Conservation (phyloP, 2,797 vertebrate species). For the Ctenosaura bakeri region DNA sequence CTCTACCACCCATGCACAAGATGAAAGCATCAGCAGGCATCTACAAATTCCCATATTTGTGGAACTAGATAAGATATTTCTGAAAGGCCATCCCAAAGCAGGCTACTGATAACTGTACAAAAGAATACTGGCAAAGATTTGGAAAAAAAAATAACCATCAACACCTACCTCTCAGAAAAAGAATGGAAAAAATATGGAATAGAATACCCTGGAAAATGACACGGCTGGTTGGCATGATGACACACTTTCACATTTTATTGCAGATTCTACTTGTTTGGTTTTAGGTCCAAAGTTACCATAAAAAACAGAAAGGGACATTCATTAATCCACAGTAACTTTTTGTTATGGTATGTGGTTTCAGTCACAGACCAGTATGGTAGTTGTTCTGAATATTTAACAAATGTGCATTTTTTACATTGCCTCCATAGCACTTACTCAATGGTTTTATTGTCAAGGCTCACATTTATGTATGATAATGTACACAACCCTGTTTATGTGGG, state of each 20-base stretch:
- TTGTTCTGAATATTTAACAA: not conserved
- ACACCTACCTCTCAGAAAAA: not conserved
- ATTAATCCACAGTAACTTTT: not conserved
- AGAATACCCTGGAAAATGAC: not conserved
- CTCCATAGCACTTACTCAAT: not conserved
- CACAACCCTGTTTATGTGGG: constrained; percentile 2
- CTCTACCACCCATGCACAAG: not conserved
- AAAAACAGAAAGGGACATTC: not conserved
- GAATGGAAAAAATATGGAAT: not conserved
- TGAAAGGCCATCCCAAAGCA: not conserved
- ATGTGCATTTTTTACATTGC: constrained; percentile 23
- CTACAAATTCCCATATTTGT: not conserved
- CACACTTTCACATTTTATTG: not conserved
- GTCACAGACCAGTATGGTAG: not conserved
- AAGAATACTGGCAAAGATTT: not conserved
- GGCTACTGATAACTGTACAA: not conserved
- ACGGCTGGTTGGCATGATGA: not conserved
- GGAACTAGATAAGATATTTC: not conserved
- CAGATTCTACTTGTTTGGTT: not conserved
- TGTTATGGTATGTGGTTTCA: not conserved
- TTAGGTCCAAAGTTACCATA: not conserved
- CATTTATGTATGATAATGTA: not conserved
- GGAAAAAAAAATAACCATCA: not conserved
- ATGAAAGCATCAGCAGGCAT: no score
- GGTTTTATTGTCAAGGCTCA: not conserved